Conservation (phyloP, 2,888 invertebrate species). For the Sclerodermus sp. region DNA sequence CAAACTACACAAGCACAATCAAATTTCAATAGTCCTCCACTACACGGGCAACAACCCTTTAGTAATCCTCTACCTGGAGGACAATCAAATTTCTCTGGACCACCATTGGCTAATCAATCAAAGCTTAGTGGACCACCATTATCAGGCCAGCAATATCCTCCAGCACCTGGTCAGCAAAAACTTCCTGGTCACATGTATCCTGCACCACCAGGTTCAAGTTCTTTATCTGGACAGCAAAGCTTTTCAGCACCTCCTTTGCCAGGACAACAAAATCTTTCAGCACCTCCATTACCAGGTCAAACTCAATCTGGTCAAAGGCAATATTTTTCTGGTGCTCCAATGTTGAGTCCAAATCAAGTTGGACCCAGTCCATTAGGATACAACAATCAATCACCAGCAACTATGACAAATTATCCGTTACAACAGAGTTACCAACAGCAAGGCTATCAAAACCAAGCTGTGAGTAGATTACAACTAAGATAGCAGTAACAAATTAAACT, state of each 20-base stretch:
- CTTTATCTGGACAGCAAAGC: constrained; percentile 4
- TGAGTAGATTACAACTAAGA: constrained; percentile 30
- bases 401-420: constrained; percentile 30
- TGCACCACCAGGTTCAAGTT: too few species aligned
- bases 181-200: constrained; percentile 22
- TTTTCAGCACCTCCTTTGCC: constrained; percentile 14
- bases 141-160: constrained; percentile 32
- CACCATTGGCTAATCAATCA: constrained; percentile 35
- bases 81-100: constrained; percentile 24
- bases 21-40: constrained; percentile 42
- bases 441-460: constrained; percentile 51
- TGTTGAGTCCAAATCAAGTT: constrained; percentile 53
- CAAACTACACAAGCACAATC: constrained; percentile 20
- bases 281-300: constrained; percentile 48
- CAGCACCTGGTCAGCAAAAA: constrained; percentile 22
- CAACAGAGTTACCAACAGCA: constrained; percentile 38
- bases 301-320: constrained; percentile 30
- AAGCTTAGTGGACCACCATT: constrained; percentile 33
- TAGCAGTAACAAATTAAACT: neutral
- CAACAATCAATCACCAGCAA: constrained; percentile 29
- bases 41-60: constrained; percentile 1
- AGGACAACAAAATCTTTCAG: constrained; percentile 26
- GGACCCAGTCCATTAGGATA: constrained; percentile 26
- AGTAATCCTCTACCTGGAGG: too few species aligned
- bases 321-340: constrained; percentile 34